Evolutionary conservation across 2,888 invertebrate species (phyloP).

Genomic region (Plebejus anna): DNA sequence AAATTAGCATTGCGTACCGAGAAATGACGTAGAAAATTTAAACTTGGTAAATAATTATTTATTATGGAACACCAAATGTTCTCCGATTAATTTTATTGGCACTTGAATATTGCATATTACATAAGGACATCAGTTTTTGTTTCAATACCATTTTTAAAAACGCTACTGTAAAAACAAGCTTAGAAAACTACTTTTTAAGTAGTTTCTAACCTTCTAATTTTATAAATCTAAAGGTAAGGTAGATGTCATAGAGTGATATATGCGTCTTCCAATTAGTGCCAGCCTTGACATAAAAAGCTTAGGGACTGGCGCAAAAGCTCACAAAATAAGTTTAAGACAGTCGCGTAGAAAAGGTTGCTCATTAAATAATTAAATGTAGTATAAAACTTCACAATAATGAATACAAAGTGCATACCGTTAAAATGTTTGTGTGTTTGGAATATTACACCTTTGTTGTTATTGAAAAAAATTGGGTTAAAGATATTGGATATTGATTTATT

Average conservation of each 20-base stretch:
- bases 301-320: slow-evolving; percentile 4
- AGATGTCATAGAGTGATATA: slow-evolving; percentile 19
- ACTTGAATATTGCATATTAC: too few relatives aligned
- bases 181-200: not conserved
- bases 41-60: too few relatives aligned
- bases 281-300: slow-evolving; percentile 27
- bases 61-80: too few relatives aligned
- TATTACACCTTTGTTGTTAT: too few relatives aligned
- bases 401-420: not conserved
- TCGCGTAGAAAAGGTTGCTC: not conserved
- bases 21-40: too few relatives aligned
- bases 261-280: slow-evolving; percentile 23
- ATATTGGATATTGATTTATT: too few relatives aligned
- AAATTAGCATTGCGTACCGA: too few relatives aligned
- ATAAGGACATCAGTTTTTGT: not conserved
- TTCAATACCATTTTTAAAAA: not conserved
- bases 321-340: not conserved
- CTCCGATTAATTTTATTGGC: too few relatives aligned
- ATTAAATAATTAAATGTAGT: not conserved
- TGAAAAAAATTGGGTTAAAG: too few relatives aligned
- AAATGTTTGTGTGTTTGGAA: too few relatives aligned
- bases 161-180: not conserved
- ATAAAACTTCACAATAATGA: not conserved
- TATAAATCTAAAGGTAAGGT: slow-evolving; percentile 6
- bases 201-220: not conserved